Evolutionary conservation across 2,888 invertebrate genomes (phyloP), one percentile per base, ranked within the genome.

Genomic region (Dexiosoma caninum): DNA sequence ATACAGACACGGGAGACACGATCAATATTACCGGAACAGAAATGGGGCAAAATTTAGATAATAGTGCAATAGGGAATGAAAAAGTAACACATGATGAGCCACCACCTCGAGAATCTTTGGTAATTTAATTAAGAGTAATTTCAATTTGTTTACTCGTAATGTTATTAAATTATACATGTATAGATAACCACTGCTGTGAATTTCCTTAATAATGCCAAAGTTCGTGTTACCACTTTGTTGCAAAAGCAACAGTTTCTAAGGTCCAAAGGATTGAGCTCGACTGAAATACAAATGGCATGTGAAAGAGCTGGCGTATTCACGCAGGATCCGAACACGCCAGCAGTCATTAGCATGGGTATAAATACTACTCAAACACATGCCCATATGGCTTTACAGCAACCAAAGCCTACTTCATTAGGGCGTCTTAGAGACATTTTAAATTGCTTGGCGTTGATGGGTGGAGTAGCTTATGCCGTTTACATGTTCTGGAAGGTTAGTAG

Each of bases 161-260:
- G 6, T 0, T 8, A 12, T 46, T 30, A 35, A 9, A 6, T 23
- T 49, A 9, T 1, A 30, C 44, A 90, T 91, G 23, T 21, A 89
- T 62, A 97, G 97, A 93, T 97, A 80, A 92, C 93, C 84, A 96
- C 96, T 12, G 97, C 97, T 5, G 93, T 96, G 2, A 95, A 95
- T 86, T 97, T 97, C 91, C 91, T 97, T 64, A 93, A 94, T 88
- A 97, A 97, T 91, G 94, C 95, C n/a, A 95, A 94, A 88, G 96
- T 97, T 2, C 92, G 93, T 64, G 91, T 93, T 83, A 95, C 95
- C 85, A 94, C 96, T 0, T 87, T 95, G 67, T 92, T 93, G 72
- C 95, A 96, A 88, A 96, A 95, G 86, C 94, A 95, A 87, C 92
- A 94, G 82, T 96, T 96, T 89, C 91, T 96, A 1, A 92, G 93